These are phyloP conservation scores for Lethocerus indicus DNA, from an alignment of 1,140 invertebrate genomes.

Conservation along the genomic window DNA sequence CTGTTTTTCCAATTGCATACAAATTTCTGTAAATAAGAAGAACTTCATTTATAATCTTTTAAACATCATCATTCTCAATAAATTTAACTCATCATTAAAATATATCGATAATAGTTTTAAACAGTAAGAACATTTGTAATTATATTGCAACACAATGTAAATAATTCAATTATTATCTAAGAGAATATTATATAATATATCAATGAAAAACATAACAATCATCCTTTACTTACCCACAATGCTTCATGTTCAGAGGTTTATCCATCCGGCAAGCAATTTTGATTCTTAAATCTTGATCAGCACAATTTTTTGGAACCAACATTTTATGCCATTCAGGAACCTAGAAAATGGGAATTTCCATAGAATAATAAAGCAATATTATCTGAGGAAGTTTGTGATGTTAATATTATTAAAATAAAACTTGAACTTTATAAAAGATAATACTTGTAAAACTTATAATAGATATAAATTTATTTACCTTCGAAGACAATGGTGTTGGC, in stretches of 20 bases:
- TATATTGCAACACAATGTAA: too few species aligned
- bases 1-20: constrained; percentile 87
- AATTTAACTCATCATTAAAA: too few species aligned
- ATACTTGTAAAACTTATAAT: not conserved
- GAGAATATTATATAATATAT: too few species aligned
- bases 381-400: too few species aligned
- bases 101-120: too few species aligned
- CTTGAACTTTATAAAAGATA: not conserved
- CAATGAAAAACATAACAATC: too few species aligned
- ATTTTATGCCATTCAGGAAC: constrained; percentile 96
- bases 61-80: too few species aligned
- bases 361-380: not conserved
- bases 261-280: constrained; percentile 97
- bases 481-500: constrained; percentile 80
- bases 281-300: constrained; percentile 90
- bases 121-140: too few species aligned
- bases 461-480: constrained; percentile 32
- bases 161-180: too few species aligned
- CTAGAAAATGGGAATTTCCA: constrained; percentile 26
- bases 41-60: constrained; percentile 11
- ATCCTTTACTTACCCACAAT: constrained; percentile 56
- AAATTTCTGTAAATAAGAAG: constrained; percentile 48
- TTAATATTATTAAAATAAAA: not conserved
- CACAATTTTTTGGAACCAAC: constrained; percentile 83
- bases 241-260: constrained; percentile 98